Evolutionary conservation across 2,797 vertebrate genomes (phyloP), one percentile per base, ranked within the genome.

Genomic region (Danionella dracula): DNA sequence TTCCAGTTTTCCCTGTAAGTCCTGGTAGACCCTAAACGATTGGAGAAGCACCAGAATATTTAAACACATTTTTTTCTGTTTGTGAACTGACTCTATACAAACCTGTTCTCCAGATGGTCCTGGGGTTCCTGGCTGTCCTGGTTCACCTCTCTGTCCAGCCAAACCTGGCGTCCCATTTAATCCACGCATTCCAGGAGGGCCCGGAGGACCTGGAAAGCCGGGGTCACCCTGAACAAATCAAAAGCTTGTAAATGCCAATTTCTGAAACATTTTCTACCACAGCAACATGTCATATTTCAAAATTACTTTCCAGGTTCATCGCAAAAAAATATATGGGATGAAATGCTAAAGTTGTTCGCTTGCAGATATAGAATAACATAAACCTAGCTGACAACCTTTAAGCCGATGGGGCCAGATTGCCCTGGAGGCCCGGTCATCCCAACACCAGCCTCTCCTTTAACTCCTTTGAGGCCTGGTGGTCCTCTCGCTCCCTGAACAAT

Each of bases 91-190:
- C 35, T 76, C 19, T 44, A n/a, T n/a, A 79, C 88, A 76, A 51
- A 97, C 97, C 92, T 90, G 86, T 54, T 94, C 93, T 79, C 95
- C 96, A 0, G 66, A 74, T 5, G 85, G 77, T 63, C 96, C 96
- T 0, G 87, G 79, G 0, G 87, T 77, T 21, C 94, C 94, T 4
- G 78, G 83, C 58, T 87, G 88, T 35, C 97, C 96, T 1, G n/a
- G 83, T 74, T 99, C 96, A 58, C 95, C 95, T 84, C 93, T 90
- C 67, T 87, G 75, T 11, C 97, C 96, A 0, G 89, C 72, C 32
- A 84, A 88, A 2, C 97, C 97, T 0, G 85, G 70, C 0, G 78
- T 79, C 7, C 97, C 96, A 4, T 86, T 41, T 1, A 83, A 66
- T 6, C 97, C 96, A 17, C 83, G 86, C 17, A 75, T 79, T 4